Evolutionary conservation across 35 echinoderm and acorn worm genomes (phyloP).

Genomic region (Apostichopus californicus): DNA sequence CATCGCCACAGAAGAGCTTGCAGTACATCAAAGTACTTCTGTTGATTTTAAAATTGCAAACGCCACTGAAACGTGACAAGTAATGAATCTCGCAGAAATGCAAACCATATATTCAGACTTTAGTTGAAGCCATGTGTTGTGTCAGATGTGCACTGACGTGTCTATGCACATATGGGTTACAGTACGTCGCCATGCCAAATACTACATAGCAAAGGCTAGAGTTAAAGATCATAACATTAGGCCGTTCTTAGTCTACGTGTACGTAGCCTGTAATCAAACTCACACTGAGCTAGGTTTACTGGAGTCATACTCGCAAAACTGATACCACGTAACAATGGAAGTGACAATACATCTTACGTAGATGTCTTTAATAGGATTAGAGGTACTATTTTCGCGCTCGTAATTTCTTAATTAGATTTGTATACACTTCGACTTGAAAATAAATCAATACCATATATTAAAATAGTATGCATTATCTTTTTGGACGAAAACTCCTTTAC

Average conservation of each 20-base stretch:
- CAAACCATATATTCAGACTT: background rate
- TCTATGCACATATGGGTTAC: background rate
- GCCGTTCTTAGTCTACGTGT: background rate
- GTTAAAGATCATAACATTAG: background rate
- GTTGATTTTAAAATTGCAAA: slow-evolving; percentile 56
- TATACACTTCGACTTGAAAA: background rate
- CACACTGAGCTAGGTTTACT: background rate
- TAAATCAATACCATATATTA: background rate
- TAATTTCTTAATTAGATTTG: background rate
- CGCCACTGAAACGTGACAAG: slow-evolving; percentile 44
- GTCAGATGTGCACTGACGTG: background rate
- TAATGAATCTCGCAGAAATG: slow-evolving; percentile 13
- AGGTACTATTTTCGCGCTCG: background rate
- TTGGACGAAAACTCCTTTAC: background rate
- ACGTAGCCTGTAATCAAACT: background rate
- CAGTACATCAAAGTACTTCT: slow-evolving; percentile 47
- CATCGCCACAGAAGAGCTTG: slow-evolving; percentile 5
- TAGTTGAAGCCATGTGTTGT: background rate
- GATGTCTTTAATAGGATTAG: background rate
- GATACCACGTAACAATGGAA: background rate
- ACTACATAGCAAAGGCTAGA: background rate
- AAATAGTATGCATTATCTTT: background rate
- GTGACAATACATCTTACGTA: background rate
- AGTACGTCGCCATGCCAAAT: background rate
- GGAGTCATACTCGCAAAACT: background rate